Conservation (phyloP, 2,888 invertebrate genomes). For the Caenorhabditis virilis region DNA sequence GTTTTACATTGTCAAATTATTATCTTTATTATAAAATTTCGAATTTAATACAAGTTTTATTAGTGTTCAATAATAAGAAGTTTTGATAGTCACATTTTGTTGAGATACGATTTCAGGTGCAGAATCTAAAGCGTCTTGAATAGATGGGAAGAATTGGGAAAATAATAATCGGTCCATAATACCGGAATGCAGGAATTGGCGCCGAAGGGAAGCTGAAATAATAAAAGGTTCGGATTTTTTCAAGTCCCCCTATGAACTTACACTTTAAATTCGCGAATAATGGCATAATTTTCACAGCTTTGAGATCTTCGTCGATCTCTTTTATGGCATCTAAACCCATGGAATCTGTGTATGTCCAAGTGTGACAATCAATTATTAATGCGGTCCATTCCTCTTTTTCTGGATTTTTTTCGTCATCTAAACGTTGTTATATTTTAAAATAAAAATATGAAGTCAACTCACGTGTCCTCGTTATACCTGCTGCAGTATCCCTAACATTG, state of each 20-base stretch:
- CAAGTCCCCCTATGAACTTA: constrained; percentile 1
- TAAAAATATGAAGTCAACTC: background rate
- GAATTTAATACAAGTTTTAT: too few species aligned
- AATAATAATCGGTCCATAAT: constrained; percentile 25
- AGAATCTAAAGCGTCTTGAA: constrained; percentile 33
- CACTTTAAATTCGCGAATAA: constrained; percentile 50
- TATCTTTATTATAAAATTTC: too few species aligned
- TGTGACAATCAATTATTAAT: constrained; percentile 51
- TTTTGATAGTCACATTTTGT: too few species aligned
- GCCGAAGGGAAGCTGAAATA: constrained; percentile 36
- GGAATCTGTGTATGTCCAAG: constrained; percentile 54
- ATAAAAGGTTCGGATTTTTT: background rate
- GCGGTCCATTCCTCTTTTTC: constrained; percentile 19
- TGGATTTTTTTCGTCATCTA: background rate
- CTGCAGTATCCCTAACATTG: constrained; percentile 20
- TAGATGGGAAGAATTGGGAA: constrained; percentile 40
- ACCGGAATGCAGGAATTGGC: constrained; percentile 39
- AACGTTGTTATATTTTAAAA: background rate
- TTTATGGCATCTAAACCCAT: constrained; percentile 59
- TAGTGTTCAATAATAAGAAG: too few species aligned
- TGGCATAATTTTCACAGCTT: constrained; percentile 20
- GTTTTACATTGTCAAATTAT: too few species aligned
- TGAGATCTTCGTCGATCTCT: constrained; percentile 45
- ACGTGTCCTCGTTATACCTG: background rate
- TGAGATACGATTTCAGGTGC: constrained; percentile 24